Percentiles rank a stretch among this genome's conserved stretches.
Conservation (phyloP, 2,797 vertebrate genomes). For the Champsocephalus esox region DNA sequence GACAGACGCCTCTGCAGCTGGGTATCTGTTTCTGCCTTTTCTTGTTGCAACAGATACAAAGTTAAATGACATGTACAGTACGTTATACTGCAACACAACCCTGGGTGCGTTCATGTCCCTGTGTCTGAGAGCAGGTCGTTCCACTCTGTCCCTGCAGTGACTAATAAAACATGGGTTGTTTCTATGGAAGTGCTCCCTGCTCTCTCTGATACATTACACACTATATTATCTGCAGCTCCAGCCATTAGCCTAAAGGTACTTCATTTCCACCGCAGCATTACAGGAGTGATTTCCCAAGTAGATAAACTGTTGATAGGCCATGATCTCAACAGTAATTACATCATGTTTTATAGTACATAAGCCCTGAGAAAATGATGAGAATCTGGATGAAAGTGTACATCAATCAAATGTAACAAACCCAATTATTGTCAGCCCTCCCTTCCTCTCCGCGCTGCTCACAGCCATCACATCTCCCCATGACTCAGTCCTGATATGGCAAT, state of each 20-base stretch:
- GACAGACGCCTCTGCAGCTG: background rate
- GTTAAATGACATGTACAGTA: background rate
- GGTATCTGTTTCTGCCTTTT: background rate
- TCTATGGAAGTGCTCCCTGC: slow-evolving; percentile 21
- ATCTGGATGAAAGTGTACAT: slow-evolving; percentile 75
- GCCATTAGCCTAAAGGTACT: slow-evolving; percentile 64
- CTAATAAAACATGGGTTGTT: slow-evolving; percentile 23
- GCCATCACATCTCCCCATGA: slow-evolving; percentile 74
- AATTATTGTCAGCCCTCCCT: slow-evolving; percentile 78
- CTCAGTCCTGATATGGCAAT: slow-evolving; percentile 80
- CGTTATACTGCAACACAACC: background rate
- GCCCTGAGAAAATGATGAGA: slow-evolving; percentile 76
- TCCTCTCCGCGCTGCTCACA: slow-evolving; percentile 62
- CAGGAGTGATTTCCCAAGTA: slow-evolving; percentile 63
- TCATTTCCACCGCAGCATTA: slow-evolving; percentile 54
- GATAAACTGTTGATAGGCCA: slow-evolving; percentile 76
- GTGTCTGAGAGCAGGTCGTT: background rate
- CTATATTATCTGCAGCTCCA: slow-evolving; percentile 53
- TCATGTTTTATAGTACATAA: slow-evolving; percentile 81
- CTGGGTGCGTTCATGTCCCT: background rate
- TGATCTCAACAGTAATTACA: slow-evolving; percentile 80
- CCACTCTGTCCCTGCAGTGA: background rate
- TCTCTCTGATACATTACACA: slow-evolving; percentile 57
- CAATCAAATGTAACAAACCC: slow-evolving; percentile 81
- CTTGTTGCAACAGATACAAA: background rate